Percentiles rank a stretch among this genome's conserved stretches.
Conservation (phyloP, 2,888 invertebrate species). For the Coenonympha glycerion region DNA sequence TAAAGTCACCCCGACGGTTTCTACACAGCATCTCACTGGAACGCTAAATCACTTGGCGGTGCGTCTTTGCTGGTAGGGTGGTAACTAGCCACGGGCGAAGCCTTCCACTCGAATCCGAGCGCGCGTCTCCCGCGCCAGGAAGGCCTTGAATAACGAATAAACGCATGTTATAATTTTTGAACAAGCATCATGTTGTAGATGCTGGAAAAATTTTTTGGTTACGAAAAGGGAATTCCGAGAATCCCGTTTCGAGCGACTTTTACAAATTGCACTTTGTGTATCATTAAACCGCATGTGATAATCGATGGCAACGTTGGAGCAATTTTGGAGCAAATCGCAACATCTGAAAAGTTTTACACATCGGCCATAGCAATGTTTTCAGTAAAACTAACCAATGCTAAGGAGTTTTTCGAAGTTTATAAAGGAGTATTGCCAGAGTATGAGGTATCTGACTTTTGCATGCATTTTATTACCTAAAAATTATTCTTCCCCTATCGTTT, state of each 20-base stretch:
- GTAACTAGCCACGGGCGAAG: no score
- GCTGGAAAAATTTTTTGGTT: constrained; percentile 56
- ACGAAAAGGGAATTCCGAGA: constrained; percentile 45
- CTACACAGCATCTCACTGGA: no score
- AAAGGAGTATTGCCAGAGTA: constrained; percentile 88
- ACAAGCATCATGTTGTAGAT: constrained; percentile 38
- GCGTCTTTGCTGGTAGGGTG: no score
- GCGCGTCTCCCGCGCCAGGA: no score
- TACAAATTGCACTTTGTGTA: constrained; percentile 82
- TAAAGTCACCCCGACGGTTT: no score
- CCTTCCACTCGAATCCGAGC: no score
- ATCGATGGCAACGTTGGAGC: constrained; percentile 83
- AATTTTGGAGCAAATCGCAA: constrained; percentile 83
- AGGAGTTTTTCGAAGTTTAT: constrained; percentile 94
- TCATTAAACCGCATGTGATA: constrained; percentile 93
- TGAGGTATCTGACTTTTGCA: no score
- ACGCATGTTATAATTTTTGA: no score
- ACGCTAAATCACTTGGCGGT: no score
- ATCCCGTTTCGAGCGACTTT: constrained; percentile 73
- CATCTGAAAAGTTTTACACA: constrained; percentile 81
- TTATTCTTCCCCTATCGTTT: no score
- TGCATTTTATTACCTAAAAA: no score
- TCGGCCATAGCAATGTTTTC: constrained; percentile 87
- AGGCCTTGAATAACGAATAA: no score
- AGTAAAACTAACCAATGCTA: constrained; percentile 84